Percentiles rank a stretch among this genome's conserved stretches.
These are phyloP conservation scores for Triplophysa tibetana DNA, from an alignment of 2,113 vertebrate genomes.

Conservation along the genomic window DNA sequence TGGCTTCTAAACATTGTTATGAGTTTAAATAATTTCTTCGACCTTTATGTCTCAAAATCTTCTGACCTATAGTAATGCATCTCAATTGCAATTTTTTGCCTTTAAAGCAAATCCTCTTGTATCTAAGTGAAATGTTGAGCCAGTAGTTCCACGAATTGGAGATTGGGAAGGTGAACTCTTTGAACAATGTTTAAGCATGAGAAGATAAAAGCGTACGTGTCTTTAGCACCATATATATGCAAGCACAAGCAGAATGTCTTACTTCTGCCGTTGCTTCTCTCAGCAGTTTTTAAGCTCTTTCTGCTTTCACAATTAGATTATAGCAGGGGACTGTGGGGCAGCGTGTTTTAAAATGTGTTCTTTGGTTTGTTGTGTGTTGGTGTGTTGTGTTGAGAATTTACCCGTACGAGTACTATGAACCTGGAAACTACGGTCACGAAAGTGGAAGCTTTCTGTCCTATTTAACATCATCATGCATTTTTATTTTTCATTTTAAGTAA, in stretches of 20 bases:
- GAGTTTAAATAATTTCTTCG: background rate
- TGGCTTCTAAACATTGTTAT: background rate
- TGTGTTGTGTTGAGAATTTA: background rate
- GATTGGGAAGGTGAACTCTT: constrained; percentile 25
- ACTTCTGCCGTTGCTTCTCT: constrained; percentile 34
- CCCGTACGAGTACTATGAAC: background rate
- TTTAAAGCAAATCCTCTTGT: constrained; percentile 27
- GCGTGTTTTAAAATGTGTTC: constrained; percentile 1
- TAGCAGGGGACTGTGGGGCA: background rate
- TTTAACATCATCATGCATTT: background rate
- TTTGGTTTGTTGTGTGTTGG: background rate
- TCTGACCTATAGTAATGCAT: constrained; percentile 1
- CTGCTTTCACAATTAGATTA: constrained; percentile 35
- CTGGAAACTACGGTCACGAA: background rate
- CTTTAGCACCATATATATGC: constrained; percentile 26
- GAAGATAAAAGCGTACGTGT: constrained; percentile 38
- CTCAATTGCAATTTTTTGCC: background rate
- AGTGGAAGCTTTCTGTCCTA: background rate
- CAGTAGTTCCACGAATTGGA: constrained; percentile 22
- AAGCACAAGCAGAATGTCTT: constrained; percentile 42
- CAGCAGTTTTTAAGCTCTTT: constrained; percentile 30
- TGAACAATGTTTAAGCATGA: constrained; percentile 29
- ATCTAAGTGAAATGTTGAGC: constrained; percentile 33
- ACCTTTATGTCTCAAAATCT: constrained; percentile 18
- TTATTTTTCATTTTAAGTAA: background rate